Evolutionary conservation across 2,797 vertebrate genomes (phyloP), one percentile per base, ranked within the genome.

Genomic region (Arrhamphus sclerolepis): DNA sequence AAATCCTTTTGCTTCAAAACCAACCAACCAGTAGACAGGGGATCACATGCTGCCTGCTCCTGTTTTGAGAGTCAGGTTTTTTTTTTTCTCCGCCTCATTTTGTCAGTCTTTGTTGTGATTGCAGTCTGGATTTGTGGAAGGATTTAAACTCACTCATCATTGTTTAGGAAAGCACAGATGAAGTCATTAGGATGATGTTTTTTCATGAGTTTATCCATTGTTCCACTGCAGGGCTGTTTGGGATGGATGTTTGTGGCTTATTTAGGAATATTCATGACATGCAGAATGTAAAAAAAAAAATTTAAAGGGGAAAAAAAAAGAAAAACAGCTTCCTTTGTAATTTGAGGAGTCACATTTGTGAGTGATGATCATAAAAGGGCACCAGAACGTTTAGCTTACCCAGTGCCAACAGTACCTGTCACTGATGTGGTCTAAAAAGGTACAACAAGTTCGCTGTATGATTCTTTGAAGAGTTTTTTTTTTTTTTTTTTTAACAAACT

Each of bases 1-100:
- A 84, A 91, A 89, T 89, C 89, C 83, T 92, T 82, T 87, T 88
- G 81, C 88, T 89, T 87, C 78, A 88, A 83, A 87, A 73, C 80
- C 84, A 87, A 77, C 84, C 84, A 87, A 77, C 88, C 86, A 86
- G 76, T 76, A 81, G 79, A 82, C 82, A 63, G 76, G 48, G 71
- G 75, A 89, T 90, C 89, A 89, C 89, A 89, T 88, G 87, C 81
- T 87, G 73, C 77, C 72, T 62, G 76, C 80, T 80, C 70, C 69
- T 75, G 88, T 86, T 87, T 77, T 84, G 81, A 88, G 67, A 87
- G 84, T 59, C 82, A 67, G 67, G 72, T 72, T 83, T 64, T 68
- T 63, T 72, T 78, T 34, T 64, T n/a, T n/a, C n/a, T n/a, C n/a
- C n/a, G n/a, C n/a, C 28, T 71, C 65, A 75, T 76, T 87, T 80